phyloP scores from a whole-genome alignment of 1,140 invertebrate species.

The Lasioglossum baleicum region DNA sequence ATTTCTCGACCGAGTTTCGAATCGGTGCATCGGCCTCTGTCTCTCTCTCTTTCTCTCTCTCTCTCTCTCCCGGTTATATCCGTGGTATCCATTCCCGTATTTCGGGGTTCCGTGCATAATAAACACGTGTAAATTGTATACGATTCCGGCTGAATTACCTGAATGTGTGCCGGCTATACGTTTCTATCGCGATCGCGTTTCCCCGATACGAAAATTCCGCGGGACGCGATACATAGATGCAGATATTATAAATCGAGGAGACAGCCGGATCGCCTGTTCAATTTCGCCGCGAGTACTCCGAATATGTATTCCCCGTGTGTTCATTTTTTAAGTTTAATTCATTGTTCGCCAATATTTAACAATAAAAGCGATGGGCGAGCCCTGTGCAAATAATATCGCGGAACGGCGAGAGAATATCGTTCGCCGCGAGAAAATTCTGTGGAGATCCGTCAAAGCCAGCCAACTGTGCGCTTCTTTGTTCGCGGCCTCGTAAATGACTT shows the following conservation, averaged over 20 bases:
- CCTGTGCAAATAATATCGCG: not conserved
- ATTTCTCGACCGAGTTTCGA: not conserved
- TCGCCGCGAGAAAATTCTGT: not conserved
- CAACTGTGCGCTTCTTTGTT: conserved; percentile 9
- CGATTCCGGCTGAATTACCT: not conserved
- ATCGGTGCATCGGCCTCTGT: not conserved
- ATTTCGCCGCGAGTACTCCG: not conserved
- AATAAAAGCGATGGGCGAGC: not conserved
- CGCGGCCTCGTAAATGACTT: conserved; percentile 29
- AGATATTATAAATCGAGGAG: not conserved
- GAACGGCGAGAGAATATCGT: not conserved
- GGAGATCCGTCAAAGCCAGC: conserved; percentile 16
- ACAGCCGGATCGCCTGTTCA: not conserved
- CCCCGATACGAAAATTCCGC: not conserved
- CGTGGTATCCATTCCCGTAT: not conserved
- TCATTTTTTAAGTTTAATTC: not conserved
- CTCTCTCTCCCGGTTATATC: not conserved
- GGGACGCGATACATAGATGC: not conserved
- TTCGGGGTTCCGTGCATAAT: not conserved
- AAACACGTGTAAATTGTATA: not conserved
- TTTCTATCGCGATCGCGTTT: not conserved
- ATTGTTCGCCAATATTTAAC: not conserved
- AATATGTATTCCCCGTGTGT: too few species aligned
- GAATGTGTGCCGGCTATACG: not conserved
- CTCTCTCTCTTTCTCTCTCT: too few species aligned